A percentile compares a stretch with the other conserved stretches of the same genome.
Evolutionary conservation across 2,888 invertebrate species (phyloP).

Genomic region (Stenchaetothrips biformis): DNA sequence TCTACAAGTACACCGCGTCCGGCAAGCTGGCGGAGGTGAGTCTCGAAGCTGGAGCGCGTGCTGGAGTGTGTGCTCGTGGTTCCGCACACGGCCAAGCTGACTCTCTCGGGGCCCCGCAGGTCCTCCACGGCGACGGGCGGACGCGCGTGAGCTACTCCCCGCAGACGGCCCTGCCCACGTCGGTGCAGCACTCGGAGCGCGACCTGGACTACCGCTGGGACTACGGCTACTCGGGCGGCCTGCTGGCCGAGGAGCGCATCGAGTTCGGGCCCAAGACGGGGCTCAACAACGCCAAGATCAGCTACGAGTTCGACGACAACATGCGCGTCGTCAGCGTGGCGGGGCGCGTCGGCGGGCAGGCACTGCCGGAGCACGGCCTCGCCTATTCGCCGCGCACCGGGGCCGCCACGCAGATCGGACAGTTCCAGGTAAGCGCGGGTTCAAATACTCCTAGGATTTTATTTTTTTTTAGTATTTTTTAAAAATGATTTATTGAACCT

Average conservation of each 20-base stretch:
- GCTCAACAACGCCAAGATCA: conserved; percentile 84
- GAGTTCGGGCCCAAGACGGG: conserved; percentile 87
- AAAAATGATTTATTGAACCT: not conserved
- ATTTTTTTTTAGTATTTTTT: conserved; percentile 11
- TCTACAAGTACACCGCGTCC: conserved; percentile 80
- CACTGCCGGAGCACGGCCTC: conserved; percentile 70
- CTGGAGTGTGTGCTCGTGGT: not conserved
- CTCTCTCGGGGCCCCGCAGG: conserved; percentile 39
- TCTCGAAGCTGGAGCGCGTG: not conserved
- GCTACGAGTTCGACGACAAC: conserved; percentile 88
- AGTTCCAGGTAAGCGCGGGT: conserved; percentile 64
- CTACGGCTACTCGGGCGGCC: conserved; percentile 72
- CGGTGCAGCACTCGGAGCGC: conserved; percentile 74
- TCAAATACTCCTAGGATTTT: not conserved
- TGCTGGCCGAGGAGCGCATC: conserved; percentile 73
- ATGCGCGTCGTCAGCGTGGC: conserved; percentile 75
- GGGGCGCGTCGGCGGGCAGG: conserved; percentile 83
- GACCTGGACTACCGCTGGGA: conserved; percentile 86
- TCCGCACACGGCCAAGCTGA: too few species aligned
- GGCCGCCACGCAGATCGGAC: conserved; percentile 71
- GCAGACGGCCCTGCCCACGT: conserved; percentile 71
- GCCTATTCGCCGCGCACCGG: conserved; percentile 78
- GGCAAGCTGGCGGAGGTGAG: conserved; percentile 68
- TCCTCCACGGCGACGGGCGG: conserved; percentile 80
- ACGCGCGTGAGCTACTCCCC: conserved; percentile 77